Evolutionary conservation across 2,113 vertebrate genomes (phyloP).

Genomic region (Propithecus coquereli): DNA sequence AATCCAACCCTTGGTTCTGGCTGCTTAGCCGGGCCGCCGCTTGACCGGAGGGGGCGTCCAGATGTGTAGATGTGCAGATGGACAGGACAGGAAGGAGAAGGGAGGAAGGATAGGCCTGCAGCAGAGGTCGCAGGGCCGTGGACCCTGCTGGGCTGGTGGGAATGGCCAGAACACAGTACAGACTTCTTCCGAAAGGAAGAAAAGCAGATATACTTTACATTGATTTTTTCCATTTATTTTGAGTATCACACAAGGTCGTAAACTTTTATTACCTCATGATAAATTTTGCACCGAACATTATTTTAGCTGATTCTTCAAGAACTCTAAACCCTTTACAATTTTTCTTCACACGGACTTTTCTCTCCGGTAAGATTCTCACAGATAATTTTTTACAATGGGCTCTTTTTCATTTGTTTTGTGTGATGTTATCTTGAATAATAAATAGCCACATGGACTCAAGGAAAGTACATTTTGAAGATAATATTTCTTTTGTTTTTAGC

Average conservation of each 20-base stretch:
- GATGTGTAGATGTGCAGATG: not conserved
- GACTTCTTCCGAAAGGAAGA: not conserved
- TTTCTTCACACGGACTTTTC: slow-evolving; percentile 46
- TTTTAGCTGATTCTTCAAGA: slow-evolving; percentile 54
- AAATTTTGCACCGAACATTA: slow-evolving; percentile 47
- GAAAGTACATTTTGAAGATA: slow-evolving; percentile 50
- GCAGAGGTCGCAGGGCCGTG: not conserved
- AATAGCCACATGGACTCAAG: slow-evolving; percentile 24
- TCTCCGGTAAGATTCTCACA: not conserved
- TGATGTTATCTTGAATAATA: slow-evolving; percentile 69
- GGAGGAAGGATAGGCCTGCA: too few relatives aligned
- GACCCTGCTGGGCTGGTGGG: rapidly evolving
- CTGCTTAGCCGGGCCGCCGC: not conserved
- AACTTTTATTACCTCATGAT: slow-evolving; percentile 39
- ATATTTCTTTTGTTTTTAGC: slow-evolving; percentile 40
- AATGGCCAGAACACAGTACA: not conserved
- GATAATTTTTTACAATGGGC: slow-evolving; percentile 46
- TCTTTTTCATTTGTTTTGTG: slow-evolving; percentile 56
- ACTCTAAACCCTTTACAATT: slow-evolving; percentile 36
- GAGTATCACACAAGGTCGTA: not conserved
- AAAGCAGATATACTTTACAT: not conserved
- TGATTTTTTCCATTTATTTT: slow-evolving; percentile 23
- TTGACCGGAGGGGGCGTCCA: not conserved
- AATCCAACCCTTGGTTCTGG: not conserved
- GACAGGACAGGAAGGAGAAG: not conserved